A percentile compares a stretch with the other conserved stretches of the same genome.
phyloP scores from a whole-genome alignment of 2,113 vertebrate genomes.

The Ophthalmolycus amberensis region DNA sequence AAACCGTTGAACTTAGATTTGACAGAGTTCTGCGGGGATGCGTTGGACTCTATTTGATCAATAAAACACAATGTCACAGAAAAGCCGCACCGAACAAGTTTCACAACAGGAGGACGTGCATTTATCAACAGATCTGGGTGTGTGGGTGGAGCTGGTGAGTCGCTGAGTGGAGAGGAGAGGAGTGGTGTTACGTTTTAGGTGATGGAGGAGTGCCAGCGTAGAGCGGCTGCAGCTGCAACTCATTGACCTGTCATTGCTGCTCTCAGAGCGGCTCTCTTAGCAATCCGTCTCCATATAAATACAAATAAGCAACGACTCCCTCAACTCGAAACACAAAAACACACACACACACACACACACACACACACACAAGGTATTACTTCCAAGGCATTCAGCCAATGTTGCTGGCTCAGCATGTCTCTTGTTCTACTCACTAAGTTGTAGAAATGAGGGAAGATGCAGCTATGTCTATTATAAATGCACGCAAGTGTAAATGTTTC shows the following conservation, averaged over 20 bases:
- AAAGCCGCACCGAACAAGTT: slow-evolving; percentile 44
- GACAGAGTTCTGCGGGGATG: slow-evolving; percentile 26
- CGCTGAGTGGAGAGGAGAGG: too few species aligned
- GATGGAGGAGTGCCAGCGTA: slow-evolving; percentile 63
- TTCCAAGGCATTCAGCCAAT: slow-evolving; percentile 15
- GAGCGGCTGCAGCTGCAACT: slow-evolving; percentile 69
- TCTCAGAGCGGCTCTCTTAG: slow-evolving; percentile 48
- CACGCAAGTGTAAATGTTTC: slow-evolving; percentile 7
- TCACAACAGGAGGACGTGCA: slow-evolving; percentile 49
- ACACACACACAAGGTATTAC: slow-evolving; percentile 25
- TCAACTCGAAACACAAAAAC: slow-evolving; percentile 19
- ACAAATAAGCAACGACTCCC: slow-evolving; percentile 60
- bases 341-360: slow-evolving; percentile 22
- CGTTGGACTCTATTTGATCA: slow-evolving; percentile 39
- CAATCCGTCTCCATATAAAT: slow-evolving; percentile 58
- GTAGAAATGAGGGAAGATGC: slow-evolving; percentile 16
- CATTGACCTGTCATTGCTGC: slow-evolving; percentile 65
- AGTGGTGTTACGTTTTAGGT: slow-evolving; percentile 59
- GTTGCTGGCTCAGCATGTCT: slow-evolving; percentile 8
- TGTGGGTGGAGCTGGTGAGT: slow-evolving; percentile 61
- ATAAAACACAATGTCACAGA: slow-evolving; percentile 41
- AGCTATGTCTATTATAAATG: not conserved
- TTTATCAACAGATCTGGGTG: slow-evolving; percentile 59
- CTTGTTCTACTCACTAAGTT: slow-evolving; percentile 19
- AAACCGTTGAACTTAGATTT: slow-evolving; percentile 69